These are phyloP conservation scores for Zosterops japonicus DNA, from an alignment of 2,113 vertebrate species.

Conservation along the genomic window DNA sequence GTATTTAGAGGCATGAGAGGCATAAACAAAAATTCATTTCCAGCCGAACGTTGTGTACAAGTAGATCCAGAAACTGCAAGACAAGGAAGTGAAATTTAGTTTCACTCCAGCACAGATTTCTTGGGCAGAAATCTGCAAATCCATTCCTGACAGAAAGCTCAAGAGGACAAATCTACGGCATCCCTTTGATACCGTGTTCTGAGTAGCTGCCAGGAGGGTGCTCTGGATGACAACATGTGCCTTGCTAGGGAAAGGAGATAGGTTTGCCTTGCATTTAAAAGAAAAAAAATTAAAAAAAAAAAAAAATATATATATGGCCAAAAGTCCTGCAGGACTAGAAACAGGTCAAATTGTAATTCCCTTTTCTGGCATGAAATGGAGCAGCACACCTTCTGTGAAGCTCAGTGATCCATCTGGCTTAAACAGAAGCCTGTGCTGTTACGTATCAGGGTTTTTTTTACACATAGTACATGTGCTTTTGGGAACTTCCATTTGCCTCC, in stretches of 20 bases:
- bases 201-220: not conserved
- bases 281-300: not conserved
- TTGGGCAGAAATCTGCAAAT: not conserved
- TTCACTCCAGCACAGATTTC: not conserved
- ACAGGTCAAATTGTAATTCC: not conserved
- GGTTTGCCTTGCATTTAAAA: not conserved
- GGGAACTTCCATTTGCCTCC: not conserved
- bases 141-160: not conserved
- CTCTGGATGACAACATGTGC: not conserved
- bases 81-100: not conserved
- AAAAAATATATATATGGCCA: too few species aligned
- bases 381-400: not conserved
- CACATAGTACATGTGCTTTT: not conserved
- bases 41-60: not conserved
- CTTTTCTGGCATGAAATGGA: not conserved
- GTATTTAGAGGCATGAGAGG: not conserved
- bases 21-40: not conserved
- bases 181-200: not conserved
- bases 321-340: not conserved
- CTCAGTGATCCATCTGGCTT: not conserved
- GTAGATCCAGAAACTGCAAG: not conserved
- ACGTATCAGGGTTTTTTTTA: not conserved
- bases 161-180: not conserved
- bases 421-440: not conserved
- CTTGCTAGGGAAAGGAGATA: not conserved